Evolutionary conservation across 2,797 vertebrate species (phyloP), one percentile per base, ranked within the genome.

Genomic region (Acanthurus leucopareius): DNA sequence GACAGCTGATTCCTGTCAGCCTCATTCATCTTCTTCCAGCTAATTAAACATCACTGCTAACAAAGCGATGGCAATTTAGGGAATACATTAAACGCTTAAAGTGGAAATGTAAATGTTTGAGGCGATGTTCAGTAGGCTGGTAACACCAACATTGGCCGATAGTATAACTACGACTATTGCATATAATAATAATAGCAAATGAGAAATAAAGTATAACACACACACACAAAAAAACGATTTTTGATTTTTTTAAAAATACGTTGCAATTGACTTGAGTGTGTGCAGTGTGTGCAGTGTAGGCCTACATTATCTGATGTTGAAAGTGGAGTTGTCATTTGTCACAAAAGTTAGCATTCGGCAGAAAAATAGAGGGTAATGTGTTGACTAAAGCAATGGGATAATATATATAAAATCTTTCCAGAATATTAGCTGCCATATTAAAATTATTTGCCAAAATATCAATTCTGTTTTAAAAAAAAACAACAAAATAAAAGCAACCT

Each of bases 1-100:
- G 92, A 93, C 92, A 91, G 93, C 91, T 93, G 92, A 92, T 91
- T 93, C 88, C 89, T 92, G 92, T 94, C 93, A 94, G 82, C 73
- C 90, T 89, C 91, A 90, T 91, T 94, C 92, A 93, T 92, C 89
- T 90, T 93, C 92, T 93, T 93, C 86, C 91, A 92, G 87, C 79
- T 91, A 94, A 93, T 92, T 93, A 95, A 91, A 91, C 93, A 88
- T 84, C 78, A 81, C 44, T 56, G 86, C 89, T 76, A 82, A 93
- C 89, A 92, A 92, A 92, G 83, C 76, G 44, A 22, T 47, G 74
- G 77, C 90, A 89, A 86, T 88, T 86, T 85, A 63, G 63, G 62
- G 78, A 51, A 70, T 69, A 61, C 56, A 79, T 89, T 82, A 90
- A 84, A 84, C 19, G 59, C 75, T 64, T 80, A 0, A 73, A 85